Percentiles rank a stretch among this genome's conserved stretches.
These are phyloP conservation scores for Abscondita cerata DNA, from an alignment of 2,888 invertebrate genomes.

Conservation along the genomic window DNA sequence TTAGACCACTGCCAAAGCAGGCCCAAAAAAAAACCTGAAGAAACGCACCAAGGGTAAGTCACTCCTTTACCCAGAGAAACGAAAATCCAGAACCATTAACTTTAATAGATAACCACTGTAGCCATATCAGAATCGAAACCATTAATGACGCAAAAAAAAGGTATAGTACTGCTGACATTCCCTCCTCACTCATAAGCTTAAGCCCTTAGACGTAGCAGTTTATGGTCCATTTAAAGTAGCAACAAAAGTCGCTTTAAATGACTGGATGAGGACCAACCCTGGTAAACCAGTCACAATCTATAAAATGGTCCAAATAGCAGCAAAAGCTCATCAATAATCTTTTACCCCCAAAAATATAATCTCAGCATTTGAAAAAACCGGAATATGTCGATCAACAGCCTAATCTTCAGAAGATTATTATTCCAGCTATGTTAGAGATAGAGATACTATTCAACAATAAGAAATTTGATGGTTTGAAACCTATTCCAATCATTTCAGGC, in stretches of 20 bases:
- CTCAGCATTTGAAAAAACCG: not conserved
- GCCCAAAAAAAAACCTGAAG: not conserved
- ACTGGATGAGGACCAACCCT: conserved; percentile 6
- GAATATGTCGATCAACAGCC: not conserved
- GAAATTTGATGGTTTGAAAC: not conserved
- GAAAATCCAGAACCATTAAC: too few species aligned
- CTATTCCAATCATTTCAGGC: not conserved
- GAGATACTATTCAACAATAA: not conserved
- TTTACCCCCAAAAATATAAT: conserved; percentile 6
- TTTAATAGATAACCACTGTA: too few species aligned
- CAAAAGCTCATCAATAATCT: conserved; percentile 4
- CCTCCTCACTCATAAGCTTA: not conserved
- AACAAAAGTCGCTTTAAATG: conserved; percentile 6
- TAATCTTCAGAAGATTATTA: not conserved
- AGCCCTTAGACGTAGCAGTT: not conserved
- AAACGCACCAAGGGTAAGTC: not conserved
- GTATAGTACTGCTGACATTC: conserved; percentile 8
- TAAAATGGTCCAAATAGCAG: not conserved
- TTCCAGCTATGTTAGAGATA: not conserved
- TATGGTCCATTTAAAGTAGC: conserved; percentile 14
- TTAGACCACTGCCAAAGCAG: conserved; percentile 4
- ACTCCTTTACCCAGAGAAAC: not conserved
- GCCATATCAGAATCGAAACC: not conserved
- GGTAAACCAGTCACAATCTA: not conserved
- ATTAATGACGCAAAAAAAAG: conserved; percentile 4